phyloP scores from a whole-genome alignment of 2,797 vertebrate species.

The Sebastes hubbsi region DNA sequence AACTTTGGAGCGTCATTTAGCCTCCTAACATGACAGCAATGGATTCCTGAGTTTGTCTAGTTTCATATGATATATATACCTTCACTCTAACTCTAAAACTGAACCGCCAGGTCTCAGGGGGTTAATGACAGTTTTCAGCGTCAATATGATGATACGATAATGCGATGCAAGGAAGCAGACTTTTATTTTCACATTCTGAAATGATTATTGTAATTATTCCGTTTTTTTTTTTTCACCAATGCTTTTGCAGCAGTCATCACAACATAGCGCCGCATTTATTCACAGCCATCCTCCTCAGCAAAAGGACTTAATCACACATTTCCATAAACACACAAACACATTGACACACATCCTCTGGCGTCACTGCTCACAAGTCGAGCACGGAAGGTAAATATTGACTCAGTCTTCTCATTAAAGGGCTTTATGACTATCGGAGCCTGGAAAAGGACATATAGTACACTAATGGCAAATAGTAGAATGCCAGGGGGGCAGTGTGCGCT shows the following conservation, averaged over 20 bases:
- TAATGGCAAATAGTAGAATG: conserved; percentile 37
- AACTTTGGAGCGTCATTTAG: too few species aligned
- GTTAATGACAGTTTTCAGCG: not conserved
- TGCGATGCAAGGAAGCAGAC: conserved; percentile 28
- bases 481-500: not conserved
- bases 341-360: conserved; percentile 57
- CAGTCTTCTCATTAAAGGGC: conserved; percentile 57
- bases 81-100: too few species aligned
- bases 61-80: too few species aligned
- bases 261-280: conserved; percentile 49
- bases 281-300: conserved; percentile 39
- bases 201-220: conserved; percentile 51
- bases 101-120: too few species aligned
- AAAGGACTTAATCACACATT: conserved; percentile 61
- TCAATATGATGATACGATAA: conserved; percentile 18
- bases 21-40: too few species aligned
- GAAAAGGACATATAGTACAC: conserved; percentile 38
- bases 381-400: conserved; percentile 69
- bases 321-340: conserved; percentile 73
- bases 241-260: conserved; percentile 46
- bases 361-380: conserved; percentile 38
- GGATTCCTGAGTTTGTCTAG: too few species aligned
- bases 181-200: conserved; percentile 10
- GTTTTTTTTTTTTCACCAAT: not conserved
- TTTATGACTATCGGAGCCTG: conserved; percentile 38